Evolutionary conservation across 2,797 vertebrate species (phyloP), one percentile per base, ranked within the genome.

Genomic region (Apogon talboti): DNA sequence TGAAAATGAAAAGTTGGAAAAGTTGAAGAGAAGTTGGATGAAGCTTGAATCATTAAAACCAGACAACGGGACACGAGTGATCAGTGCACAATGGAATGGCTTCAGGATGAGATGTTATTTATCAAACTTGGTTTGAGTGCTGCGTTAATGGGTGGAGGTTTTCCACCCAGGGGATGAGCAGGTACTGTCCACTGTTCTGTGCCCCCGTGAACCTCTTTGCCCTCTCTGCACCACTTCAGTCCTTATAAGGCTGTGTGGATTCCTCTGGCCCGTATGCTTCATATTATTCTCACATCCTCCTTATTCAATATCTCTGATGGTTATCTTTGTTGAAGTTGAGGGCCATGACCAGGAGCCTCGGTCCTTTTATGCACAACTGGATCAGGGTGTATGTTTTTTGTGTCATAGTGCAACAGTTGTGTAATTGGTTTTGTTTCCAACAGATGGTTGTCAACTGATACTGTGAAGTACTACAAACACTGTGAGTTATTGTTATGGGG

Each of bases 331-430:
- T 78, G 81, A 78, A 83, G 68, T 79, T 82, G 66, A 88, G 79
- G 78, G 71, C 82, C 79, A 60, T 76, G 78, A 80, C 74, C 75
- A 81, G 71, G 67, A 85, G 78, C 68, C 67, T 81, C 81, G 7
- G 84, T 38, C 84, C 90, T 89, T 92, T 89, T 89, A 90, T 88
- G 90, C 83, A 87, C 77, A 87, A 82, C 69, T 84, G 74, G 74
- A 72, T 82, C 61, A 78, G 2, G 12, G 73, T 84, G 81, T 53
- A 59, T 79, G 71, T 75, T 83, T 89, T 82, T 49, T 61, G 66
- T 82, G 81, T 84, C 76, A 68, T 42, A 74, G 66, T 78, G 69
- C 74, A 77, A 79, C 51, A 45, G 52, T 84, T 78, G 75, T 80
- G 63, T 76, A 65, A 85, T 76, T 84, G 83, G 49, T 78, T 87